phyloP scores from a whole-genome alignment of 2,797 vertebrate genomes.

The Percopsis omiscomaycus region DNA sequence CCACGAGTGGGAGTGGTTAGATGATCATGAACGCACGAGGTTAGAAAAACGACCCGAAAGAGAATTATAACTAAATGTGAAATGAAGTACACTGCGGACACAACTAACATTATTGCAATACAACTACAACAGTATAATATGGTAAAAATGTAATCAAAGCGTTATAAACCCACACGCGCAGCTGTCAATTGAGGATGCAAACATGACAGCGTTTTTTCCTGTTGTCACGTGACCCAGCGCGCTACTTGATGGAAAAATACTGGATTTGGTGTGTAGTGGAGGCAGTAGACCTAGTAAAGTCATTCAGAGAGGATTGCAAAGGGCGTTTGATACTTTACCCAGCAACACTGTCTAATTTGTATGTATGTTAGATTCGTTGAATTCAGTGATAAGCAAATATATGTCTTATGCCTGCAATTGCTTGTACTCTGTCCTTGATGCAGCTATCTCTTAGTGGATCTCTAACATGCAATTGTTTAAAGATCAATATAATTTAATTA shows the following conservation, averaged over 20 bases:
- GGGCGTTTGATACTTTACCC: constrained; percentile 67
- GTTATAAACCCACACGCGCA: too few relatives aligned
- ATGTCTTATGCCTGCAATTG: background rate
- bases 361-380: constrained; percentile 12
- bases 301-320: constrained; percentile 62
- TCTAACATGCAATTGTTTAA: background rate
- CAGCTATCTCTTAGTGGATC: background rate
- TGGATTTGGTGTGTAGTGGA: constrained; percentile 78
- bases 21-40: constrained; percentile 74
- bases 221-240: constrained; percentile 77
- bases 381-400: background rate
- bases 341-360: constrained; percentile 60
- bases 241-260: constrained; percentile 88
- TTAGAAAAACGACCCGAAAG: constrained; percentile 67
- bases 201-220: constrained; percentile 57
- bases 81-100: constrained; percentile 16
- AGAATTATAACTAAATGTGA: constrained; percentile 42
- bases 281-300: constrained; percentile 71
- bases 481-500: too few relatives aligned
- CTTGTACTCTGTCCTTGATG: background rate
- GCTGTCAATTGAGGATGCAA: constrained; percentile 64
- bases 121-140: background rate
- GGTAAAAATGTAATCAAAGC: background rate
- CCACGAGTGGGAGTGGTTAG: constrained; percentile 85
- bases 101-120: background rate